phyloP scores from a whole-genome alignment of 2,113 vertebrate species.

The Macrotus californicus region DNA sequence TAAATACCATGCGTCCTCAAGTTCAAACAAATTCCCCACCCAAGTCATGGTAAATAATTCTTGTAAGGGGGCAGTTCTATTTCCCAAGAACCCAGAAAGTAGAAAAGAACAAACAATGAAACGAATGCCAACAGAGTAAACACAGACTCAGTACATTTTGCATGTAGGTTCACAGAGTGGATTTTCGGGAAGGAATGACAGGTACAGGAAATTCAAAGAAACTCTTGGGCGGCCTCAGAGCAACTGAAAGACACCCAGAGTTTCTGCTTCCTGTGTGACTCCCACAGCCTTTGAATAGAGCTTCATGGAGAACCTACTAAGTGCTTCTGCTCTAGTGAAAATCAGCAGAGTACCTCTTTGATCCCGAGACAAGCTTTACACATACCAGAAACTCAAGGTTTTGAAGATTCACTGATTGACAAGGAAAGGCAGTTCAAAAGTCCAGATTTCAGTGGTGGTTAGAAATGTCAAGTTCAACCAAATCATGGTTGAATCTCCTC shows the following conservation, averaged over 20 bases:
- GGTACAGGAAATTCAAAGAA: not conserved
- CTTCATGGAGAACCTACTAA: not conserved
- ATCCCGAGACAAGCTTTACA: not conserved
- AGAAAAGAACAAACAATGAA: not conserved
- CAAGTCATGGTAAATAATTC: not conserved
- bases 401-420: not conserved
- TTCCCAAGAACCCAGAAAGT: not conserved
- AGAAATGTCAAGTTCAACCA: not conserved
- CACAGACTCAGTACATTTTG: not conserved
- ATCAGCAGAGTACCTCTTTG: not conserved
- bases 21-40: constrained; percentile 17
- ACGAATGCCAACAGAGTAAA: not conserved
- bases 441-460: constrained; percentile 3
- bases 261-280: not conserved
- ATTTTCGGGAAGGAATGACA: not conserved
- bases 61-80: not conserved
- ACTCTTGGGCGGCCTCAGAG: not conserved
- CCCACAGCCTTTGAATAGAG: not conserved
- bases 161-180: not conserved
- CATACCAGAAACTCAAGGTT: constrained; percentile 12
- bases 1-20: not conserved
- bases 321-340: not conserved
- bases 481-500: not conserved
- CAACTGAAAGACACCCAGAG: not conserved
- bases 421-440: constrained; percentile 17